Conservation (phyloP, 2,888 invertebrate genomes). For the Carabus problematicus region DNA sequence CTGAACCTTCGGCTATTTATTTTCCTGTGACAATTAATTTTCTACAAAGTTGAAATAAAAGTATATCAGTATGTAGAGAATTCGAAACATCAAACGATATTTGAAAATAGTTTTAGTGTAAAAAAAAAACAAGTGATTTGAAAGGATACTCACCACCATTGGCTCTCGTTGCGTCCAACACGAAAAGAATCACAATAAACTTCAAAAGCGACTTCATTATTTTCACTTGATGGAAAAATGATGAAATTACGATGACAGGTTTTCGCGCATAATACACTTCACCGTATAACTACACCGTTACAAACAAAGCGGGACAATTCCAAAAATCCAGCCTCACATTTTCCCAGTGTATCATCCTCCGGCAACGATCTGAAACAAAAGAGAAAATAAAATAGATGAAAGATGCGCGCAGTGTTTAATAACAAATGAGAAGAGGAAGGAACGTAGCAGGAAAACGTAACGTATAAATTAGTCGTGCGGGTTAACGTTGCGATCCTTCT, state of each 20-base stretch:
- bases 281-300: conserved; percentile 31
- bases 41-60: neutral
- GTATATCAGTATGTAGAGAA: neutral
- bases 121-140: too few species aligned
- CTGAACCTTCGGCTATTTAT: too few species aligned
- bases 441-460: conserved; percentile 24
- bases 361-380: conserved; percentile 15
- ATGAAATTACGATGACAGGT: conserved; percentile 37
- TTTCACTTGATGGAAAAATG: conserved; percentile 39
- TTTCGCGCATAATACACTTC: conserved; percentile 37
- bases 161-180: conserved; percentile 26
- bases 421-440: conserved; percentile 32
- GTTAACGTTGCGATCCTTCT: neutral
- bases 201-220: conserved; percentile 41
- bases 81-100: neutral
- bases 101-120: neutral
- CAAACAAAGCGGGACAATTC: conserved; percentile 1
- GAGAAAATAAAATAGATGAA: conserved; percentile 7
- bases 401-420: conserved; percentile 17
- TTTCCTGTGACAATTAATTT: neutral
- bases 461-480: conserved; percentile 35
- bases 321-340: neutral
- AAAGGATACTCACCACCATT: conserved; percentile 30
- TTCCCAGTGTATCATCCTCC: conserved; percentile 12
- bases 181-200: conserved; percentile 32